Evolutionary conservation across 2,113 vertebrate species (phyloP), one percentile per base, ranked within the genome.

Genomic region (Brachyistius frenatus): DNA sequence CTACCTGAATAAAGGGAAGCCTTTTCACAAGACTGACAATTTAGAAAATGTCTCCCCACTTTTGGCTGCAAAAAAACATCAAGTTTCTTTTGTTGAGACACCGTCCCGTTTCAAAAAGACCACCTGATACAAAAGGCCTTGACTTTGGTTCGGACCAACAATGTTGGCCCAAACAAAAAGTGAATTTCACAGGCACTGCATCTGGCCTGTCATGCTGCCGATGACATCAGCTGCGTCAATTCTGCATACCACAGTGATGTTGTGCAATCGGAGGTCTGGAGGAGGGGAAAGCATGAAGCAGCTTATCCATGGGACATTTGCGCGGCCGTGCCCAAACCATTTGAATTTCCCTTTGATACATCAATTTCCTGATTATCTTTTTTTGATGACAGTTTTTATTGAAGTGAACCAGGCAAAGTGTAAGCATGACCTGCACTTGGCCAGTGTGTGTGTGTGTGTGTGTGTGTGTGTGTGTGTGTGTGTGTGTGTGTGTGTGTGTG

Each of bases 181-280:
- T 11, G 56, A 14, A 30, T 55, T 66, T 49, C 32, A 46, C 39
- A 41, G 50, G 13, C 50, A 35, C n/a, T 60, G 31, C 76, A 37
- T 39, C 36, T 49, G 39, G 16, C 50, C 16, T n/a, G 0, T 39
- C 23, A 41, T 57, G 33, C 10, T 37, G 4, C 41, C 46, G 30
- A 4, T 31, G 46, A 37, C 47, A 62, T 73, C 49, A 67, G 58
- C 55, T 73, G 61, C 62, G 30, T 66, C 44, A 60, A 2, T 57
- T 60, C 66, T 41, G 8, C 72, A 60, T 44, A 4, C 10, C 39
- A 55, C 61, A 61, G 5, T 60, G 32, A 39, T 47, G 39, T 31
- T 78, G 37, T 61, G n/a, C n/a, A 39, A 32, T 52, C 3, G 0
- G 9, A 76, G 66, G 71, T 80, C 53, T 39, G 32, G 11, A 31